A percentile compares a stretch with the other conserved stretches of the same genome.
These are phyloP conservation scores for Tubiluchus corallicola DNA, from an alignment of 2,888 invertebrate genomes.

Conservation along the genomic window DNA sequence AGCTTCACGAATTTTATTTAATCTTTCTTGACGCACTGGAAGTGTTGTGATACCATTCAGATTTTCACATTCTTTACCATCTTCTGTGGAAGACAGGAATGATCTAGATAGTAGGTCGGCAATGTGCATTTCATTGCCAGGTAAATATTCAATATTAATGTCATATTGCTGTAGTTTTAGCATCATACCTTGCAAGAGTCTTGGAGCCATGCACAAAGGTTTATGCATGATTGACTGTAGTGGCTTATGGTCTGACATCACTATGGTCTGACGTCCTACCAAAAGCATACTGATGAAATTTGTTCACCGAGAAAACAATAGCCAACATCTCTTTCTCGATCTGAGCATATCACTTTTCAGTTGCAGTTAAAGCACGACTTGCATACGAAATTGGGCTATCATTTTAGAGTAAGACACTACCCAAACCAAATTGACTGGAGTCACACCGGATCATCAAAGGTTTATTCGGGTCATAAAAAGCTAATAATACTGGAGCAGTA, in stretches of 20 bases:
- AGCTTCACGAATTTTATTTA: too few species aligned
- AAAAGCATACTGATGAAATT: conserved; percentile 6
- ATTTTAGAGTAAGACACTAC: conserved; percentile 13
- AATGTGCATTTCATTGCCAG: conserved; percentile 5
- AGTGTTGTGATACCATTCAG: background rate
- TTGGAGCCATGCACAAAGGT: conserved; percentile 8
- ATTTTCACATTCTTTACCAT: conserved; percentile 1
- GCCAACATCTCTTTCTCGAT: conserved; percentile 12
- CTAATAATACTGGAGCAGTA: conserved; percentile 11
- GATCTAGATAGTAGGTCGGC: conserved; percentile 5
- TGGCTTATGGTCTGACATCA: conserved; percentile 7
- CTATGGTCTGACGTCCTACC: conserved; percentile 5
- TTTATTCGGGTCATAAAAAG: conserved; percentile 14
- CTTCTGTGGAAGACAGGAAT: conserved; percentile 4
- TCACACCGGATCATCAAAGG: conserved; percentile 13
- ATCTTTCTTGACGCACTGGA: background rate
- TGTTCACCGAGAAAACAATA: conserved; percentile 4
- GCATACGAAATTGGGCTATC: conserved; percentile 14
- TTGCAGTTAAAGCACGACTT: conserved; percentile 12
- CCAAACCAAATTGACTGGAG: conserved; percentile 5
- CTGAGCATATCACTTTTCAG: conserved; percentile 15
- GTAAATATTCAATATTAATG: conserved; percentile 2
- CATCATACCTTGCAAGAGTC: conserved; percentile 7
- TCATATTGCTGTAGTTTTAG: conserved; percentile 4
- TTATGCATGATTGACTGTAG: conserved; percentile 1